phyloP scores from a whole-genome alignment of 2,797 vertebrate species.

The Pterois miles region DNA sequence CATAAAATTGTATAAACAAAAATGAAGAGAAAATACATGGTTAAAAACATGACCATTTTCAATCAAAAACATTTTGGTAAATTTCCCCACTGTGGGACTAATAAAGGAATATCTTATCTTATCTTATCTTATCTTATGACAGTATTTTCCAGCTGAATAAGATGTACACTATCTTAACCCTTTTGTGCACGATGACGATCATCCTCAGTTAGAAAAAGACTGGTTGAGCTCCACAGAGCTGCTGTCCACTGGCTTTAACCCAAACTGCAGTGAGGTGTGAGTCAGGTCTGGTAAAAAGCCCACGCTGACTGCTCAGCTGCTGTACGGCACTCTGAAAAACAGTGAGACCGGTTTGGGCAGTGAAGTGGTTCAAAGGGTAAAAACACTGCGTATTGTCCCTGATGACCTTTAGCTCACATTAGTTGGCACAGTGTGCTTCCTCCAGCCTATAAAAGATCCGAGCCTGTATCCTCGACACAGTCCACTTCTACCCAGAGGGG shows the following conservation, averaged over 20 bases:
- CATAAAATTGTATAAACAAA: too few species aligned
- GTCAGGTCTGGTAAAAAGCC: too few species aligned
- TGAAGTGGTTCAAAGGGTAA: background rate
- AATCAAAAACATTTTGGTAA: too few species aligned
- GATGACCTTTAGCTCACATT: background rate
- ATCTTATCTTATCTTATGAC: too few species aligned
- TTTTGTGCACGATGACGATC: background rate
- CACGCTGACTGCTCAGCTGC: background rate
- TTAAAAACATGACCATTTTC: too few species aligned
- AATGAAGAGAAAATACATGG: background rate
- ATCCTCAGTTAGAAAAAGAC: background rate
- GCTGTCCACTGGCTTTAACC: background rate
- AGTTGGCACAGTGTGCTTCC: background rate
- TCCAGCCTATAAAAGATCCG: background rate
- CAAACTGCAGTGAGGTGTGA: background rate
- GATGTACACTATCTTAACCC: too few species aligned
- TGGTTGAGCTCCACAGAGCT: background rate
- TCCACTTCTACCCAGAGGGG: background rate
- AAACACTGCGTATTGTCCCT: background rate
- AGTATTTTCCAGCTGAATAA: too few species aligned
- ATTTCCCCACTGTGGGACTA: too few species aligned
- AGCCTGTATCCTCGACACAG: background rate
- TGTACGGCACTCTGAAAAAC: background rate
- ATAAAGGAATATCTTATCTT: too few species aligned
- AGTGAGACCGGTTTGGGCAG: background rate